phyloP scores from a whole-genome alignment of 2,888 invertebrate species.

The Drosophila meridionalis region DNA sequence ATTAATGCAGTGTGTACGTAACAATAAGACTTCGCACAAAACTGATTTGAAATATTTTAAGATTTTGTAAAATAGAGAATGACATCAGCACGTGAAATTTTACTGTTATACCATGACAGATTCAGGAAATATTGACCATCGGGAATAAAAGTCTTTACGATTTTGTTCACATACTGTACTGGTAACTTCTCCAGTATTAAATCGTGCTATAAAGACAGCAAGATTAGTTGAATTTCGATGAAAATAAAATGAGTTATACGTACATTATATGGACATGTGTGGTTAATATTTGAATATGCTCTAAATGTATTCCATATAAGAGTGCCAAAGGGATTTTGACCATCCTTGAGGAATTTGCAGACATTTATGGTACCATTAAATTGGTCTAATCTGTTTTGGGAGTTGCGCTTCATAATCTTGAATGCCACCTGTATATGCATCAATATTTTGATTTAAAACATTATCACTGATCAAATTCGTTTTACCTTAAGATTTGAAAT shows the following conservation, averaged over 20 bases:
- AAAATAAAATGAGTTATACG: background rate
- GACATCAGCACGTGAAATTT: slow-evolving; percentile 1
- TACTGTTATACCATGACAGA: slow-evolving; percentile 22
- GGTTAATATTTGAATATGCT: slow-evolving; percentile 46
- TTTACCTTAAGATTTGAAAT: slow-evolving; percentile 33
- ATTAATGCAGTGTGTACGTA: no score
- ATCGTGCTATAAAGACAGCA: slow-evolving; percentile 34
- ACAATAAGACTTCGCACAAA: background rate
- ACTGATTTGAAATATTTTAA: background rate
- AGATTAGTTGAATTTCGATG: background rate
- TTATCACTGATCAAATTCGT: background rate
- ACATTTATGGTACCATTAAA: slow-evolving; percentile 27
- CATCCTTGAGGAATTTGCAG: slow-evolving; percentile 44
- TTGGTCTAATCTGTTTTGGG: slow-evolving; percentile 12
- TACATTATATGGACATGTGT: slow-evolving; percentile 54
- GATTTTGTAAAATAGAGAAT: slow-evolving; percentile 47
- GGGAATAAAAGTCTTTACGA: slow-evolving; percentile 35
- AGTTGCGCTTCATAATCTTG: slow-evolving; percentile 38
- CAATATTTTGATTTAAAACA: background rate
- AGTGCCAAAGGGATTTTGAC: slow-evolving; percentile 43
- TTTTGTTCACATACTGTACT: slow-evolving; percentile 37
- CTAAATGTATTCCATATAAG: slow-evolving; percentile 14
- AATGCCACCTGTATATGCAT: slow-evolving; percentile 8
- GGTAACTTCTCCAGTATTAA: slow-evolving; percentile 53
- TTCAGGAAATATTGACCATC: slow-evolving; percentile 49